Base-by-base conservation (phyloP, 2,888 invertebrate species). In the Macroteleia sp. region DNA sequence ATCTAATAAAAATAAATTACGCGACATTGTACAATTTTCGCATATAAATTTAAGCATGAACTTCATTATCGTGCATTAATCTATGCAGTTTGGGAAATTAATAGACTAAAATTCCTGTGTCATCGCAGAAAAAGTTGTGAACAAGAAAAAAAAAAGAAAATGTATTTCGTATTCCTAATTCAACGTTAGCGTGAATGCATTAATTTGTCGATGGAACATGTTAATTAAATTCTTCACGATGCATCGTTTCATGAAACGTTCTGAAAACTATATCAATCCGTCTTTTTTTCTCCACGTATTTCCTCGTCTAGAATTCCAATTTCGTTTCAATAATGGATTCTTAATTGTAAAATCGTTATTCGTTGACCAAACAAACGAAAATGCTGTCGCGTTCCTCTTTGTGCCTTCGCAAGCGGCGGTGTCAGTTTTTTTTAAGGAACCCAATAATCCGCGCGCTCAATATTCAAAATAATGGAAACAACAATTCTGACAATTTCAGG, bases 371-470 rank as follows among this genome's bases (percentile, higher is more conserved):
- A 66, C 66, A 66, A 52, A 56, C 46, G 66, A 50, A 59, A 48
- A 50, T 34, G 25, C 41, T 25, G 39, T 46, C 19, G 50, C 52
- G 34, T 14, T 44, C 36, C 56, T 56, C 54, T 69, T 67, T 83
- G 82, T 83, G 82, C 80, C 75, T 73, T 56, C 75, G 41, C 52
- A 50, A 69, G n/a, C 22, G 59, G 46, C 50, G 25, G 48, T 46
- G 50, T 41, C 32, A 17, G 19, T 50, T 50, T 59, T 59, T 48
- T 42, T 41, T 22, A 57, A 57, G 41, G 34, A 56, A 56, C 22
- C 32, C 57, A 28, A 74, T 57, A 64, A 74, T 69, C 62, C 46
- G 42, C 14, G 12, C 64, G 44, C 22, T 59, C 70, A 28, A 70
- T 77, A 77, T 71, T 77, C 77, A 66, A 71, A 77, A 74, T 66